phyloP scores from a whole-genome alignment of 92 coral and sea anemone species.

The Phenganax stokvisi region DNA sequence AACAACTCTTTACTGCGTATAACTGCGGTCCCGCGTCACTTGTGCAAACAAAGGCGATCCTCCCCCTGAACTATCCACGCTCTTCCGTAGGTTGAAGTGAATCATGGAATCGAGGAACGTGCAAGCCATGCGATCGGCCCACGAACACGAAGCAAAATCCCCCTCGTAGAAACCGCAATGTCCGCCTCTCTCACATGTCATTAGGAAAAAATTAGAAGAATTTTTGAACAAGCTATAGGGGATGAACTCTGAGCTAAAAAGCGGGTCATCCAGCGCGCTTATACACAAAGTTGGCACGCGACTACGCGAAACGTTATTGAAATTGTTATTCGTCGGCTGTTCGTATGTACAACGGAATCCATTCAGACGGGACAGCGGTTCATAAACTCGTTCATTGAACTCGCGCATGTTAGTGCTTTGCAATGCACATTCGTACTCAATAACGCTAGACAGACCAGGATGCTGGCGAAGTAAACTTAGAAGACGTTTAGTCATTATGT shows the following conservation, averaged over 20 bases:
- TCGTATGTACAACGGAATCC: conserved; percentile 57
- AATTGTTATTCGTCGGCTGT: conserved; percentile 48
- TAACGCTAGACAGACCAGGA: conserved; percentile 67
- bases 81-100: conserved; percentile 66
- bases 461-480: conserved; percentile 63
- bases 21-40: conserved; percentile 79
- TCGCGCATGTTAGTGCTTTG: conserved; percentile 68
- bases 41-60: conserved; percentile 52
- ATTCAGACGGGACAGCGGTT: conserved; percentile 60
- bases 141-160: conserved; percentile 60
- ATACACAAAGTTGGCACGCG: conserved; percentile 82
- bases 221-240: conserved; percentile 93
- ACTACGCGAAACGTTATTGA: conserved; percentile 74
- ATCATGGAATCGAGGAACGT: conserved; percentile 69
- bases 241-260: conserved; percentile 73
- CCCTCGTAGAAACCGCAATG: conserved; percentile 90
- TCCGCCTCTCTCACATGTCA: conserved; percentile 86
- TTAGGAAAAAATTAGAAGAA: conserved; percentile 80
- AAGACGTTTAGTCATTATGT: conserved; percentile 71
- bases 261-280: conserved; percentile 88
- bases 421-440: conserved; percentile 66
- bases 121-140: conserved; percentile 75
- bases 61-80: conserved; percentile 22
- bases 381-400: conserved; percentile 78
- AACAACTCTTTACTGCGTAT: conserved; percentile 44